Percentiles rank a stretch among this genome's conserved stretches.
Evolutionary conservation across 1,140 invertebrate genomes (phyloP).

Genomic region (Pachypeltis micranthus): DNA sequence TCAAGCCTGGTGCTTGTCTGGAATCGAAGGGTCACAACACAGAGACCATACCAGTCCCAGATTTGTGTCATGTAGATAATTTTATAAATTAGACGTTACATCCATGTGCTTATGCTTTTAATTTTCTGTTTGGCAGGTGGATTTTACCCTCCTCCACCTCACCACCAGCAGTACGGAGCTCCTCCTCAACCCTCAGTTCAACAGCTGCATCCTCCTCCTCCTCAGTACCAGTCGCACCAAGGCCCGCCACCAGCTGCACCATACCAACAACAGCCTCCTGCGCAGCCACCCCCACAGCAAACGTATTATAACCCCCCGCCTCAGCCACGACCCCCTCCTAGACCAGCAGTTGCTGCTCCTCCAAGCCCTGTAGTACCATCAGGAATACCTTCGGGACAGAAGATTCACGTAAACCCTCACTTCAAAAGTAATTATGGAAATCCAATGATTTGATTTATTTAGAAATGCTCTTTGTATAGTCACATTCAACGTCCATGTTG

Average conservation of each 20-base stretch:
- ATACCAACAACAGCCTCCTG: conserved; percentile 8
- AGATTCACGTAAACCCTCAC: conserved; percentile 4
- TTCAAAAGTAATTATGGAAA: neutral
- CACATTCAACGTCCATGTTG: too few relatives aligned
- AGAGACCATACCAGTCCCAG: too few relatives aligned
- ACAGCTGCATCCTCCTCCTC: neutral
- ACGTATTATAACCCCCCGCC: neutral
- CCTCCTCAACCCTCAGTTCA: conserved; percentile 13
- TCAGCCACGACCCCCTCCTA: conserved; percentile 5
- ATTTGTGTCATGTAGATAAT: too few relatives aligned
- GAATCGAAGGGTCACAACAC: too few relatives aligned
- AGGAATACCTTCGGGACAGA: conserved; percentile 1
- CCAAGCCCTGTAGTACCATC: neutral
- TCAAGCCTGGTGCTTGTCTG: too few relatives aligned
- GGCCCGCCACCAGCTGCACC: neutral
- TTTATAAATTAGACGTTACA: too few relatives aligned
- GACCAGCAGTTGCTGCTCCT: neutral
- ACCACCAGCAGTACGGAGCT: conserved; percentile 3
- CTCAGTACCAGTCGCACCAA: conserved; percentile 10
- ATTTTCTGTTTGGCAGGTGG: conserved; percentile 1
- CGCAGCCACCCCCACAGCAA: neutral
- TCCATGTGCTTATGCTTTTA: too few relatives aligned
- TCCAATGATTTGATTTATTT: too few relatives aligned
- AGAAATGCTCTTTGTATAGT: too few relatives aligned
- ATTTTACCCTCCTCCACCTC: conserved; percentile 1